Conservation (phyloP, 2,113 vertebrate genomes). For the Thermophis baileyi region DNA sequence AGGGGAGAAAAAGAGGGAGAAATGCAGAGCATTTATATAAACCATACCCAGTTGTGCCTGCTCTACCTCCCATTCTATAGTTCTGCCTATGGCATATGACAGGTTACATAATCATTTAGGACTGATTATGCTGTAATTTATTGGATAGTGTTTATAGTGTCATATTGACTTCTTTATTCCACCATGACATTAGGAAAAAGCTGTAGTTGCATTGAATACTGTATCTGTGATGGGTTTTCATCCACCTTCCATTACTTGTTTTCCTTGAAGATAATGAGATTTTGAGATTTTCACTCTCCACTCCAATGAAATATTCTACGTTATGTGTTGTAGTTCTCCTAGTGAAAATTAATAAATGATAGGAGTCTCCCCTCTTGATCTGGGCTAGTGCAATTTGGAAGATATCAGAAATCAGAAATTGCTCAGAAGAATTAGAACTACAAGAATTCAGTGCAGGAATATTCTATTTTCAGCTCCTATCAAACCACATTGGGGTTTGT, state of each 20-base stretch:
- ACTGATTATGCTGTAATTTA: neutral
- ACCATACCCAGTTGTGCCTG: neutral
- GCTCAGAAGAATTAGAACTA: neutral
- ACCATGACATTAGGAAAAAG: neutral
- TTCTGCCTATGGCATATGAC: neutral
- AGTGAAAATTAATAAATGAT: neutral
- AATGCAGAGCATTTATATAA: neutral
- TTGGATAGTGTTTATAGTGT: neutral
- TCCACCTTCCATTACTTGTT: neutral
- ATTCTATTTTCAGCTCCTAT: neutral
- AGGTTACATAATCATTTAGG: neutral
- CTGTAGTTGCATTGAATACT: neutral
- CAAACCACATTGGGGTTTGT: neutral
- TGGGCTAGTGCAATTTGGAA: neutral
- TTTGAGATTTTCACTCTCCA: neutral
- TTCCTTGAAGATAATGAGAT: neutral
- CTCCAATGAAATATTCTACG: neutral
- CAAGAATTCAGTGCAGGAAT: neutral
- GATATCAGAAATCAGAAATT: neutral
- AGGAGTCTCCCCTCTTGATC: neutral
- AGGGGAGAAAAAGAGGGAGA: neutral
- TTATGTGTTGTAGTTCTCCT: neutral
- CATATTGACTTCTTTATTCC: neutral
- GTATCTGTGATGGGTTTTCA: neutral
- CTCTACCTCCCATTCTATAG: neutral